Conservation (phyloP, 1,140 invertebrate species). For the Cherax quadricarinatus region DNA sequence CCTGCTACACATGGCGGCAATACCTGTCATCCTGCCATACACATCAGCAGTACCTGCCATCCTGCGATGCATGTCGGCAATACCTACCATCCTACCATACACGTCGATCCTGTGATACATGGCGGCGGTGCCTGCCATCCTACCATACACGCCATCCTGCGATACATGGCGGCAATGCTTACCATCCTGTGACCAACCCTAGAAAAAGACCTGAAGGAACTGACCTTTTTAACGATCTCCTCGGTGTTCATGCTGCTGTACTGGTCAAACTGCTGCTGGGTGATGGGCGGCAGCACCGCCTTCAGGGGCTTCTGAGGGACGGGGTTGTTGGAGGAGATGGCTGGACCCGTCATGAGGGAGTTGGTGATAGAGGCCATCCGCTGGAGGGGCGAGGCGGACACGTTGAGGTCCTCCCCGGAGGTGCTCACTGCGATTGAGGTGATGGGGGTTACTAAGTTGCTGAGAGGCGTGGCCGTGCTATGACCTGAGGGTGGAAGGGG, state of each 20-base stretch:
- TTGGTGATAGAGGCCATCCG: slow-evolving; percentile 99
- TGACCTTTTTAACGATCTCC: slow-evolving; percentile 95
- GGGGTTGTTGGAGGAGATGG: slow-evolving; percentile 84
- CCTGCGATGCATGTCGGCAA: too few species aligned
- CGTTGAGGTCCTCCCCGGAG: slow-evolving; percentile 43
- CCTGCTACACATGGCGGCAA: too few species aligned
- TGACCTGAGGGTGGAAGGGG: slow-evolving; percentile 62
- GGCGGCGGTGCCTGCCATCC: too few species aligned
- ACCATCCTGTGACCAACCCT: too few species aligned
- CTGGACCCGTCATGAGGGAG: slow-evolving; percentile 93
- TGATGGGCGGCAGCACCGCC: slow-evolving; percentile 97
- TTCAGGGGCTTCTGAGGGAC: slow-evolving; percentile 91
- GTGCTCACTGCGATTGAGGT: slow-evolving; percentile 61
- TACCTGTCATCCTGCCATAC: too few species aligned
- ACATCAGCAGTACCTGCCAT: too few species aligned
- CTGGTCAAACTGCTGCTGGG: slow-evolving; percentile 98
- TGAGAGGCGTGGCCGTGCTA: slow-evolving; percentile 63
- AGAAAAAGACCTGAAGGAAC: neutral
- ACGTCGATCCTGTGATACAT: too few species aligned
- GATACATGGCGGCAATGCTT: too few species aligned
- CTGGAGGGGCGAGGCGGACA: slow-evolving; percentile 87
- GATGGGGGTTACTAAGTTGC: slow-evolving; percentile 69
- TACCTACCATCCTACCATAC: too few species aligned
- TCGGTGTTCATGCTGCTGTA: slow-evolving; percentile 99
- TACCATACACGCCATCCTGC: too few species aligned